Evolutionary conservation across 1,140 invertebrate genomes (phyloP), one percentile per base, ranked within the genome.

Genomic region (Aricia agestis): DNA sequence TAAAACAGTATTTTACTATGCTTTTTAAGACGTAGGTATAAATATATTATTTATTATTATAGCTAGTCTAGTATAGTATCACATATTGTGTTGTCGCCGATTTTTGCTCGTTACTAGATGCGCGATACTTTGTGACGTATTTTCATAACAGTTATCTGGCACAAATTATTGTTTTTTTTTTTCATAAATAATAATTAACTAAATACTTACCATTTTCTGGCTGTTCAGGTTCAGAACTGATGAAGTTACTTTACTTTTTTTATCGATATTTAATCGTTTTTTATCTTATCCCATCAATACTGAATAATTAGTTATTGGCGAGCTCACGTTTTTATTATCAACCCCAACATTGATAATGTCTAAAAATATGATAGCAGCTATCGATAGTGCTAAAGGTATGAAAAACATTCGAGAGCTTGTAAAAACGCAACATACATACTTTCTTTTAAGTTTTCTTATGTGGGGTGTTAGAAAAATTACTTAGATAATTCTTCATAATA

Each of bases 271-370:
- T 59, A n/a, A 36, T 10, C n/a, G 52, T 19, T n/a, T 9, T 58
- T 57, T 68, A 57, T 68, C 19, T 57, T 58, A 58, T 68, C 67
- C 25, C 15, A 25, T 68, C 32, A 42, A 57, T 68, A 31, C 3
- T 11, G 57, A 68, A 68, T 15, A 59, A 59, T n/a, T 32, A 32
- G 52, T n/a, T 67, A 31, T 18, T 59, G 25, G 25, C 31, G 25
- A 25, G 17, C 59, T 63, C 18, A 63, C 17, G 59, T 63, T 63
- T 11, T 19, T 63, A 18, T 63, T 63, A 63, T 63, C 82, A n/a
- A 83, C 52, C 63, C 80, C 41, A 66, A 81, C 17, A 18, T 83
- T 80, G 32, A 73, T 72, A 6, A 83, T 32, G 18, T 76, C 66
- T 18, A 80, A 79, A 1, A 80, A 31, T 17, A 69, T 19, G 10